Conservation (phyloP, 2,888 invertebrate species). For the Eugnorisma glareosa region DNA sequence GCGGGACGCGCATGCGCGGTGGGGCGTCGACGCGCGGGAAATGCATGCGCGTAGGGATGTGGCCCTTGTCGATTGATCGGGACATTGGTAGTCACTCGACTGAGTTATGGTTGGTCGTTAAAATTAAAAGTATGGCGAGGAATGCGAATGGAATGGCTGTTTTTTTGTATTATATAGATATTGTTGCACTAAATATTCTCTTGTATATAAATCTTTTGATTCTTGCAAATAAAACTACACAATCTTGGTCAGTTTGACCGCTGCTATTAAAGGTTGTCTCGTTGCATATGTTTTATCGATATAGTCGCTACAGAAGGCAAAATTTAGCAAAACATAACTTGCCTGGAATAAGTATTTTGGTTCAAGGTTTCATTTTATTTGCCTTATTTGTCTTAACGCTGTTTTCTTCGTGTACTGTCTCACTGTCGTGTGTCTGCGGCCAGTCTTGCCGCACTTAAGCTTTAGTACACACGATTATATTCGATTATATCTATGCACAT, state of each 20-base stretch:
- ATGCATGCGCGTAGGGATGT: constrained; percentile 62
- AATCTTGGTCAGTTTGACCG: neutral
- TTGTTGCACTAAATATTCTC: constrained; percentile 16
- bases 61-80: constrained; percentile 60
- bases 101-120: constrained; percentile 59
- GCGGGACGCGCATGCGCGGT: constrained; percentile 70
- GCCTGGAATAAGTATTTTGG: neutral
- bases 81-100: constrained; percentile 55
- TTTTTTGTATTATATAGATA: constrained; percentile 2
- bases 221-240: neutral
- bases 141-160: constrained; percentile 26
- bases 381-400: neutral
- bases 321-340: neutral
- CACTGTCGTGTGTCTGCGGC: neutral
- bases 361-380: no score
- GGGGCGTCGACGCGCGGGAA: constrained; percentile 68
- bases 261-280: constrained; percentile 1
- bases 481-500: neutral
- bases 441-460: neutral
- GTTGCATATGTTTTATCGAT: neutral
- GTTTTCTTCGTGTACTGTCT: neutral
- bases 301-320: neutral
- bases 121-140: constrained; percentile 56
- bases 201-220: neutral
- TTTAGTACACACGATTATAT: neutral